Conservation (phyloP, 1,140 invertebrate genomes). For the Monomorium pharaonis region DNA sequence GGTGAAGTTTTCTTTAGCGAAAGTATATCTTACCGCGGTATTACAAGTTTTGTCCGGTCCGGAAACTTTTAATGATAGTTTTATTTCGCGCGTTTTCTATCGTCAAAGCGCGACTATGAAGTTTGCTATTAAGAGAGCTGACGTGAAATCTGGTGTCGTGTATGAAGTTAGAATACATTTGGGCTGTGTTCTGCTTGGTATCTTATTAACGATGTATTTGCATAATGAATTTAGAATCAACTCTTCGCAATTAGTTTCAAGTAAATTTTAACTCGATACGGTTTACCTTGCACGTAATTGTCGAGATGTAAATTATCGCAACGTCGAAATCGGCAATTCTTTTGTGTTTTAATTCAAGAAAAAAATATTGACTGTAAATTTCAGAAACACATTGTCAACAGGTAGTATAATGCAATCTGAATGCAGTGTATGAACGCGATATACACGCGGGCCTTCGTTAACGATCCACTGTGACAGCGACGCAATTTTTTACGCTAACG, state of each 20-base stretch:
- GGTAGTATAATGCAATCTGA: not conserved
- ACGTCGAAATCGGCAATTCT: not conserved
- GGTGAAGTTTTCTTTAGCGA: conserved; percentile 42
- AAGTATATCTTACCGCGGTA: conserved; percentile 42
- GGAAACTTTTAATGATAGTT: conserved; percentile 58
- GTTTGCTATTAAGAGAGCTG: conserved; percentile 43
- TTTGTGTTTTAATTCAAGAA: not conserved
- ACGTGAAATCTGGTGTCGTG: not conserved
- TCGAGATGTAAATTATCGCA: no score
- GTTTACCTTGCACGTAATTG: not conserved
- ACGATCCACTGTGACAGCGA: conserved; percentile 19
- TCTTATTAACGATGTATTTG: not conserved
- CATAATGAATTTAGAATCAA: not conserved
- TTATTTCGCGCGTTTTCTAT: conserved; percentile 46
- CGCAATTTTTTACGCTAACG: conserved; percentile 44
- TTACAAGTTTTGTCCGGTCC: conserved; percentile 42
- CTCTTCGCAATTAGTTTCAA: not conserved
- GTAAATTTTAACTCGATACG: not conserved
- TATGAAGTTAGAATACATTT: not conserved
- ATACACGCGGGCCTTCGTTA: not conserved
- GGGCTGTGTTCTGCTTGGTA: not conserved
- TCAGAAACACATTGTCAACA: not conserved
- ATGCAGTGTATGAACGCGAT: not conserved
- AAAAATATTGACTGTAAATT: not conserved
- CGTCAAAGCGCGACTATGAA: conserved; percentile 7